Conservation (phyloP, 2,113 vertebrate genomes). For the Coracopsis vasa region DNA sequence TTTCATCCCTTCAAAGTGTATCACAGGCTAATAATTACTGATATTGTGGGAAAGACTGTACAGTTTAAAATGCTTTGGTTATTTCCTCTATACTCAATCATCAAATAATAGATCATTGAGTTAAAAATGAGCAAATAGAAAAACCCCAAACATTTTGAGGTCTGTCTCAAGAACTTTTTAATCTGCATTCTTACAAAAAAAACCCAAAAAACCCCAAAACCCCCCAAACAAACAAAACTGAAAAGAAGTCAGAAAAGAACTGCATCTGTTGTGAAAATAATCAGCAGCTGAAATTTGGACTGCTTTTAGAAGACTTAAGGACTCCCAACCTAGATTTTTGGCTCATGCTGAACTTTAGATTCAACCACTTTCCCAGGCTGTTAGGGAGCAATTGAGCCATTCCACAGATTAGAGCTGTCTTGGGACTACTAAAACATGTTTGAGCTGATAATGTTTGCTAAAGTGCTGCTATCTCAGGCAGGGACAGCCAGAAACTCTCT, state of each 20-base stretch:
- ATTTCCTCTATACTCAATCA: neutral
- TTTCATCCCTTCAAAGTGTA: neutral
- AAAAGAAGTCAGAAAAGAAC: neutral
- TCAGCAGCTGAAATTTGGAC: neutral
- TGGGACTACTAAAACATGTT: neutral
- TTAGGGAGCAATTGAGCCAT: neutral
- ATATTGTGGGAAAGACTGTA: neutral
- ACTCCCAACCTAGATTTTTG: neutral
- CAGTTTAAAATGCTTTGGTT: neutral
- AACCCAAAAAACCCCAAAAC: neutral
- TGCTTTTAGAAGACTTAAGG: neutral
- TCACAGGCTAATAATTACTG: neutral
- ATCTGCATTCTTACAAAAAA: neutral
- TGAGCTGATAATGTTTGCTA: neutral
- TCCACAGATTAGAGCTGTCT: neutral
- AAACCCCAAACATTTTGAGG: neutral
- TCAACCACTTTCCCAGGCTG: neutral
- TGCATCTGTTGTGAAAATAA: neutral
- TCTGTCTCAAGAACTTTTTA: neutral
- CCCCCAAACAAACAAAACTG: neutral
- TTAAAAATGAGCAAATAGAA: neutral
- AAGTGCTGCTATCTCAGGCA: neutral
- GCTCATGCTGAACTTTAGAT: neutral
- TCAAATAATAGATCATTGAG: neutral
- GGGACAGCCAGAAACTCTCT: neutral